Conservation (phyloP, 2,113 vertebrate genomes). For the Boulengerochromis microlepis region DNA sequence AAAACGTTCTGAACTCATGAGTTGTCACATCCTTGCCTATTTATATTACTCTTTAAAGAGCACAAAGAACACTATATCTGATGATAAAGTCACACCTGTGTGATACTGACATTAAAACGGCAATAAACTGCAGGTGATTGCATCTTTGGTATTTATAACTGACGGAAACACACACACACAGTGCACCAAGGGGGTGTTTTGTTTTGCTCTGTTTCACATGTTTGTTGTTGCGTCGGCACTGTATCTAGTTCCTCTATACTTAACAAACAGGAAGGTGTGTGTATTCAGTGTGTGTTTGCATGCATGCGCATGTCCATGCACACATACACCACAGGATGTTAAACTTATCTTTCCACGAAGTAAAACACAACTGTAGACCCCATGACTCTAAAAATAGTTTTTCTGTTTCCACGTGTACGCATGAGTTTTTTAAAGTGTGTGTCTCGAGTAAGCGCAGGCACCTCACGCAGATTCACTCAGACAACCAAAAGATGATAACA, state of each 20-base stretch:
- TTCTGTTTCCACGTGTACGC: not conserved
- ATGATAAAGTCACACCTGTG: not conserved
- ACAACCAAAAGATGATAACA: not conserved
- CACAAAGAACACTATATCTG: not conserved
- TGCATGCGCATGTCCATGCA: not conserved
- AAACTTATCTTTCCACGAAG: constrained; percentile 41
- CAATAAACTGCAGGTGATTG: not conserved
- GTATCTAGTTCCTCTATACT: constrained; percentile 17
- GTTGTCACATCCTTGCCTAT: not conserved
- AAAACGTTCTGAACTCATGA: not conserved
- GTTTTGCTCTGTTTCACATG: not conserved
- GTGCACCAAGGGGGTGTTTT: not conserved
- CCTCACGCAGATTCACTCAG: not conserved
- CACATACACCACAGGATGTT: constrained; percentile 11
- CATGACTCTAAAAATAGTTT: constrained; percentile 35
- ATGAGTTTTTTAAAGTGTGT: not conserved
- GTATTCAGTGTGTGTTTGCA: not conserved
- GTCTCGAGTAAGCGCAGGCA: not conserved
- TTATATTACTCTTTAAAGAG: not conserved
- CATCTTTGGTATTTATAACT: not conserved
- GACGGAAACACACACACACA: not conserved
- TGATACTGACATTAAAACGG: not conserved
- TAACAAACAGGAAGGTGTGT: constrained; percentile 40
- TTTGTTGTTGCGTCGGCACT: constrained; percentile 40
- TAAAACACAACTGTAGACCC: not conserved